A percentile compares a stretch with the other conserved stretches of the same genome.
These are phyloP conservation scores for Hirtodrosophila alboralis DNA, from an alignment of 2,888 invertebrate genomes.

Conservation along the genomic window DNA sequence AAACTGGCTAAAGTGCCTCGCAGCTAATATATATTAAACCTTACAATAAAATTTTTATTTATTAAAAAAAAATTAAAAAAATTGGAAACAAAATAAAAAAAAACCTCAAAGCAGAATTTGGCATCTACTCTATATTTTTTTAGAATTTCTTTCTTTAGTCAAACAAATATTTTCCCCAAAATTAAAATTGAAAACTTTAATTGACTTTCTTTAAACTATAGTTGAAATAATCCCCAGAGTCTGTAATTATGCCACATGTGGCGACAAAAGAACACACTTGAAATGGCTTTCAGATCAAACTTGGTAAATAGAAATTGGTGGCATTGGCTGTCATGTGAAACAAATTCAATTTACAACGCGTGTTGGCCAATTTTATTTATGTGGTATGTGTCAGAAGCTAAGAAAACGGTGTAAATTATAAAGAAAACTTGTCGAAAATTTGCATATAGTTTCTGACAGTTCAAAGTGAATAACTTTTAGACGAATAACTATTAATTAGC, in stretches of 20 bases:
- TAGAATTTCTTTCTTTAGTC: not conserved
- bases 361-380: conserved; percentile 22
- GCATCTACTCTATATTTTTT: too few species aligned
- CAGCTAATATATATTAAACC: too few species aligned
- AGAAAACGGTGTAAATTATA: conserved; percentile 46
- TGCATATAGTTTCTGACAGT: conserved; percentile 70
- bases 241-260: conserved; percentile 74
- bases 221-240: conserved; percentile 23
- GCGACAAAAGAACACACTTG: conserved; percentile 48
- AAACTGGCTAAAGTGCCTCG: too few species aligned
- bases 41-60: too few species aligned
- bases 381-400: conserved; percentile 4
- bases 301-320: conserved; percentile 7
- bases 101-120: too few species aligned
- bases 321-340: conserved; percentile 38
- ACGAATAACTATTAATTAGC: conserved; percentile 69
- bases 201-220: conserved; percentile 57
- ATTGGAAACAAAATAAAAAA: too few species aligned
- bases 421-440: conserved; percentile 67
- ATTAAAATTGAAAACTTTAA: conserved; percentile 51
- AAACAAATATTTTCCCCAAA: conserved; percentile 19
- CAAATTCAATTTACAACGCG: conserved; percentile 63
- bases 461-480: conserved; percentile 65
- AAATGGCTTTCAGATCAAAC: not conserved
- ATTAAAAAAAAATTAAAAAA: too few species aligned